Evolutionary conservation across 2,888 invertebrate genomes (phyloP).

Genomic region (Drosophila incognita): DNA sequence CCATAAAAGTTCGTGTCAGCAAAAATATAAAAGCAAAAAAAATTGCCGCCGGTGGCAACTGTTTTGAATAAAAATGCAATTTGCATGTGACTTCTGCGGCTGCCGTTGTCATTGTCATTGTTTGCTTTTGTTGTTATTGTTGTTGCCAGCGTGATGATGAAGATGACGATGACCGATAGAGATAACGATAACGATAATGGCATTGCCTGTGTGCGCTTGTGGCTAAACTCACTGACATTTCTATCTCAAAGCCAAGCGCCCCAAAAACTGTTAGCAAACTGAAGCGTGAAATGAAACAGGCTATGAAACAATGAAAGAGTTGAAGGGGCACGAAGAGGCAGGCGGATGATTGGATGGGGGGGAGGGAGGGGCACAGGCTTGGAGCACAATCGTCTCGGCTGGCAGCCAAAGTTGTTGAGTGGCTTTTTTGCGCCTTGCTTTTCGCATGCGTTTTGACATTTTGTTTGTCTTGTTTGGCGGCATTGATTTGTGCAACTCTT

Average conservation of each 20-base stretch:
- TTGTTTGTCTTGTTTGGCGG: slow-evolving; percentile 55
- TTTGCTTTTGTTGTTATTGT: slow-evolving; percentile 8
- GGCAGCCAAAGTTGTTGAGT: slow-evolving; percentile 53
- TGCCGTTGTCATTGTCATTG: slow-evolving; percentile 2
- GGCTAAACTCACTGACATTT: slow-evolving; percentile 47
- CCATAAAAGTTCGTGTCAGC: slow-evolving; percentile 12
- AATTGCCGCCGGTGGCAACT: slow-evolving; percentile 6
- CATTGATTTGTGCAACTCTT: slow-evolving; percentile 73
- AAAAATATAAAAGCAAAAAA: neutral
- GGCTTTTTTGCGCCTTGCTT: slow-evolving; percentile 39
- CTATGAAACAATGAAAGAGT: slow-evolving; percentile 29
- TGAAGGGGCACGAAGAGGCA: neutral
- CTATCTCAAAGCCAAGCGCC: slow-evolving; percentile 33
- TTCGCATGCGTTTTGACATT: slow-evolving; percentile 63
- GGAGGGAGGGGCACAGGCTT: neutral
- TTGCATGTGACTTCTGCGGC: slow-evolving; percentile 46
- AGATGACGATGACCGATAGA: slow-evolving; percentile 39
- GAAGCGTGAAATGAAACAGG: slow-evolving; percentile 23
- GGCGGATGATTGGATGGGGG: no score
- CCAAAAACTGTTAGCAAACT: slow-evolving; percentile 23
- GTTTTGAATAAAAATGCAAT: slow-evolving; percentile 47
- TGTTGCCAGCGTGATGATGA: slow-evolving; percentile 38
- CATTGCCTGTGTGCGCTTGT: slow-evolving; percentile 18
- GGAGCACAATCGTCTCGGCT: slow-evolving; percentile 30
- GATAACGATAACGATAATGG: slow-evolving; percentile 44